Evolutionary conservation across 2,888 invertebrate genomes (phyloP).

Genomic region (Aromia moschata): DNA sequence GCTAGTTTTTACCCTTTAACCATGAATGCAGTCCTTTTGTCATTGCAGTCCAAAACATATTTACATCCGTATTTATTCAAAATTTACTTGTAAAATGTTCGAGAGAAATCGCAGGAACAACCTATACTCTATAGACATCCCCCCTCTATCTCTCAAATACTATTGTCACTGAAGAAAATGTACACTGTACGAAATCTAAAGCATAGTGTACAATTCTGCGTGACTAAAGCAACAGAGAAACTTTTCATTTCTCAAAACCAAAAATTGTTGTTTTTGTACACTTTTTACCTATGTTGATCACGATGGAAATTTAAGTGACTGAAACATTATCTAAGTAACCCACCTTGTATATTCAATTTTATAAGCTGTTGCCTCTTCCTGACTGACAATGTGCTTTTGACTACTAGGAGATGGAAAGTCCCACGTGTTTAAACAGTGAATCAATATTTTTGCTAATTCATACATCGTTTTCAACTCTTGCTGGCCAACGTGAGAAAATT

Average conservation of each 20-base stretch:
- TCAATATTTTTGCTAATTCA: conserved; percentile 91
- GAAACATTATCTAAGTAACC: too few relatives aligned
- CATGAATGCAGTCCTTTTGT: too few relatives aligned
- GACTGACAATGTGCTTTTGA: conserved; percentile 77
- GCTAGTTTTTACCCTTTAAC: too few relatives aligned
- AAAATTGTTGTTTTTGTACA: too few relatives aligned
- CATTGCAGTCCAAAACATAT: too few relatives aligned
- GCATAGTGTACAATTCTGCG: too few relatives aligned
- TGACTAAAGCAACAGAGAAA: too few relatives aligned
- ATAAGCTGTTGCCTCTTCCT: conserved; percentile 86
- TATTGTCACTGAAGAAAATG: conserved; percentile 29
- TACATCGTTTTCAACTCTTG: conserved; percentile 79
- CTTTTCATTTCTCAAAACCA: too few relatives aligned
- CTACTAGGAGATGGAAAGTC: conserved; percentile 90
- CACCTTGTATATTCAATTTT: conserved; percentile 90
- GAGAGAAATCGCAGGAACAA: conserved; percentile 38
- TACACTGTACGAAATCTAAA: conserved; percentile 19
- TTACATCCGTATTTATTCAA: too few relatives aligned
- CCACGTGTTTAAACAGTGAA: conserved; percentile 94
- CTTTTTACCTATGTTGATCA: too few relatives aligned
- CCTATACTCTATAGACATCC: conserved; percentile 18
- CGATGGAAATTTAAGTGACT: too few relatives aligned
- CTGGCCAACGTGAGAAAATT: conserved; percentile 79
- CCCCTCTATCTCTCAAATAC: conserved; percentile 33
- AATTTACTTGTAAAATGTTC: too few relatives aligned